These are phyloP conservation scores for Paedocypris micromegethes DNA, from an alignment of 2,797 vertebrate species.

Conservation along the genomic window DNA sequence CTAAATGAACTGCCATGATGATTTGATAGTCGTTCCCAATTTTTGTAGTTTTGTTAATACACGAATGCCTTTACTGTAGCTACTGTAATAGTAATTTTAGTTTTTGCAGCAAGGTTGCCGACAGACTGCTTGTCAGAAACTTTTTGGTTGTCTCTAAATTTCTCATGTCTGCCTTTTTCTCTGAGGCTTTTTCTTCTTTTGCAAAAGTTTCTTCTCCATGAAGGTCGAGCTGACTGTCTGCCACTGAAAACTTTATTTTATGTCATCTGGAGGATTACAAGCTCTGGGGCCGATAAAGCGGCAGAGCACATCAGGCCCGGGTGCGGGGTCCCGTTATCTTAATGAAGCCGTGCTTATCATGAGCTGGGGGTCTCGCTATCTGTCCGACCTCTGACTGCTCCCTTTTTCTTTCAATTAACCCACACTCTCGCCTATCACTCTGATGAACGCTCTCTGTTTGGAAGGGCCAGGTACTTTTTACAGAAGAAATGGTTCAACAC, in stretches of 20 bases:
- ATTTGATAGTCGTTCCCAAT: no score
- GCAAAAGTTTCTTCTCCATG: constrained; percentile 1
- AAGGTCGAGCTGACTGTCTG: constrained; percentile 3
- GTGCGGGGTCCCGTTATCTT: constrained; percentile 32
- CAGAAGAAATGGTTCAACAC: no score
- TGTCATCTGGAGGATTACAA: constrained; percentile 18
- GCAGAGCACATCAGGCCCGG: constrained; percentile 15
- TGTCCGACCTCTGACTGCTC: constrained; percentile 30
- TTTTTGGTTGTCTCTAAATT: neutral
- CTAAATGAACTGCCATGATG: no score
- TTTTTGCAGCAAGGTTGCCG: no score
- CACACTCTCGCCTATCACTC: constrained; percentile 2
- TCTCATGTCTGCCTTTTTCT: neutral
- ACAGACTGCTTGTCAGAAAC: no score
- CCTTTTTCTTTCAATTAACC: constrained; percentile 37
- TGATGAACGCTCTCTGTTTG: no score
- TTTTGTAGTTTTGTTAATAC: no score
- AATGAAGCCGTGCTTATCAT: constrained; percentile 39
- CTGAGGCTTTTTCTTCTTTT: neutral
- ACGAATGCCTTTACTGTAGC: no score
- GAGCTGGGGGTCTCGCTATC: constrained; percentile 27
- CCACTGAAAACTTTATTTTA: constrained; percentile 10
- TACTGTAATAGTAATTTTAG: no score
- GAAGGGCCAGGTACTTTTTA: no score
- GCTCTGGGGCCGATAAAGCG: neutral